These are phyloP conservation scores for Achatina immaculata DNA, from an alignment of 1,140 invertebrate genomes.

Conservation along the genomic window DNA sequence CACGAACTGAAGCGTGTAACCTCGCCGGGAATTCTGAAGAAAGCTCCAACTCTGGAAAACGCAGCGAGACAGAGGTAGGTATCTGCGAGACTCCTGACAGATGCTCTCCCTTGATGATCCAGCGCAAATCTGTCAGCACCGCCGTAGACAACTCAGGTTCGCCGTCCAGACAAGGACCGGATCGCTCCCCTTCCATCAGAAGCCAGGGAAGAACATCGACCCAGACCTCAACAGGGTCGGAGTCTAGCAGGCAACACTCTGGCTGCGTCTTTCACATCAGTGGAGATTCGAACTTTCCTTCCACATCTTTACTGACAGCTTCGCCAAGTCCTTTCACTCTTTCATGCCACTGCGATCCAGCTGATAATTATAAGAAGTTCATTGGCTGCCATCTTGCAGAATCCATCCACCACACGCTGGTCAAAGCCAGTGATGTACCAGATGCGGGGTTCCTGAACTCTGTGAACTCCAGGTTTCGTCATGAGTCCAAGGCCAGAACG, in stretches of 20 bases:
- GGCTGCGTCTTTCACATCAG: background rate
- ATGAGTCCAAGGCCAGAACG: background rate
- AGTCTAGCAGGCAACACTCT: background rate
- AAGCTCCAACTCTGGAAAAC: too few relatives aligned
- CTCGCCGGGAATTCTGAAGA: too few relatives aligned
- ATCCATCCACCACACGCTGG: background rate
- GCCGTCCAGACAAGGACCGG: background rate
- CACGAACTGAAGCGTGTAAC: too few relatives aligned
- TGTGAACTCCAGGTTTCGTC: background rate
- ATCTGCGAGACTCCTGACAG: background rate
- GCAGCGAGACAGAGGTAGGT: background rate
- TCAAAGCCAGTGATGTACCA: background rate
- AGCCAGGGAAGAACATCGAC: background rate
- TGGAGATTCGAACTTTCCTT: background rate
- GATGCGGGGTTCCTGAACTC: background rate
- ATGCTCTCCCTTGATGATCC: background rate
- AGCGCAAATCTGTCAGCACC: background rate
- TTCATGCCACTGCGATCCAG: constrained; percentile 18
- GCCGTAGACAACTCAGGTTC: background rate
- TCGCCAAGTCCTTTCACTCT: constrained; percentile 15
- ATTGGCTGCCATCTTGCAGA: constrained; percentile 17
- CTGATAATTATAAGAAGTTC: constrained; percentile 19
- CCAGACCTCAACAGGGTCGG: background rate
- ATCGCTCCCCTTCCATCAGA: background rate
- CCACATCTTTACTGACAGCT: background rate